Conservation (phyloP, 2,113 vertebrate genomes). For the Stegastes partitus region DNA sequence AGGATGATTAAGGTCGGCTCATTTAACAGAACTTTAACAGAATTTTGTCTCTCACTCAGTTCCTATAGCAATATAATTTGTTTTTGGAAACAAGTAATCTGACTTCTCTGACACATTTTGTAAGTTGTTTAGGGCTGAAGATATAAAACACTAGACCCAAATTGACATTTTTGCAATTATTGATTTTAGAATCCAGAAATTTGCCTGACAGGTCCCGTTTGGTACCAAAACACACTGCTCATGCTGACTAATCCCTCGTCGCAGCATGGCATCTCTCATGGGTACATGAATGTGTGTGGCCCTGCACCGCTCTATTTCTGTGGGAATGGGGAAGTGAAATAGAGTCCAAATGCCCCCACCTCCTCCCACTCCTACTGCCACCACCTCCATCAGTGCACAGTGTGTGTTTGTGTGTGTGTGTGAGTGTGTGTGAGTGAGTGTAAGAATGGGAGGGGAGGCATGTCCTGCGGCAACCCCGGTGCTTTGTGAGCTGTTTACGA, state of each 20-base stretch:
- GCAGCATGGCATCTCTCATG: constrained; percentile 1
- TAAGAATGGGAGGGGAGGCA: constrained; percentile 44
- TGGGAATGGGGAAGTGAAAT: constrained; percentile 69
- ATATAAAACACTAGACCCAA: too few species aligned
- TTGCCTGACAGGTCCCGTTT: too few species aligned
- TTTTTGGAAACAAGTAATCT: too few species aligned
- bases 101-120: too few species aligned
- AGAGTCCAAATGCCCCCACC: constrained; percentile 18
- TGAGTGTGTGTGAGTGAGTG: neutral
- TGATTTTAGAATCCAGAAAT: too few species aligned
- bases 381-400: constrained; percentile 31
- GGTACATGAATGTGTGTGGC: constrained; percentile 28
- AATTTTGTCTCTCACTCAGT: too few species aligned
- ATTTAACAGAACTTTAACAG: too few species aligned
- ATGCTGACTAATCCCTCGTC: neutral
- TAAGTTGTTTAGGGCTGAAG: too few species aligned
- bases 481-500: constrained; percentile 62
- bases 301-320: constrained; percentile 25
- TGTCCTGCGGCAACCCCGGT: constrained; percentile 53
- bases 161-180: too few species aligned
- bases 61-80: too few species aligned
- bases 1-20: too few species aligned
- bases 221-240: neutral
- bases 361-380: constrained; percentile 11
- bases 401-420: neutral